These are phyloP conservation scores for Clupea harengus DNA, from an alignment of 2,113 vertebrate species.

Conservation along the genomic window DNA sequence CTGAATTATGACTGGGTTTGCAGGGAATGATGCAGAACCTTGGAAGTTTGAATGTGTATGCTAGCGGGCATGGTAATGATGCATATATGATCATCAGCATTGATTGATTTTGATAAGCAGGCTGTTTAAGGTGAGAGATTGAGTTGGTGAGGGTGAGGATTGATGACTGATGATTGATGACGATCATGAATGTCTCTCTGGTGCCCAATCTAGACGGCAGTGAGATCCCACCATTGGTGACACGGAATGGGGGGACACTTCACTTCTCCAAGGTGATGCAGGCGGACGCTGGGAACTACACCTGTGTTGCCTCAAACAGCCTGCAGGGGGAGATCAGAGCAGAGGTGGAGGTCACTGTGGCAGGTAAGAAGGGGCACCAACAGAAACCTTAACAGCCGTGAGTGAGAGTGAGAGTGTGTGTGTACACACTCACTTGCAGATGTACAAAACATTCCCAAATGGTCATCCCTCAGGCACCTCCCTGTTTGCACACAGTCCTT, in stretches of 20 bases:
- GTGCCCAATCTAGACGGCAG: conserved; percentile 70
- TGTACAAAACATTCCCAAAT: too few species aligned
- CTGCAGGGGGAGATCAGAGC: conserved; percentile 82
- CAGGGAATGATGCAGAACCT: neutral
- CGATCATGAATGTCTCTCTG: neutral
- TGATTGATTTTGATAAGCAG: too few species aligned
- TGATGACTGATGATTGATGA: neutral
- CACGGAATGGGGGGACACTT: conserved; percentile 71
- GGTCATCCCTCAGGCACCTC: too few species aligned
- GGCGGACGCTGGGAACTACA: conserved; percentile 79
- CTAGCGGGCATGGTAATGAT: neutral
- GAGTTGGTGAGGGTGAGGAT: neutral
- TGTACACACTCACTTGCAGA: neutral
- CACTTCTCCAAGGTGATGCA: conserved; percentile 78
- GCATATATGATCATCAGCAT: neutral
- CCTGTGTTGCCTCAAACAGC: conserved; percentile 79
- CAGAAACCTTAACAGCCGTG: neutral
- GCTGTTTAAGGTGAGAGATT: too few species aligned
- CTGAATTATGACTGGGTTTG: neutral
- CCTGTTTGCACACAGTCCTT: too few species aligned
- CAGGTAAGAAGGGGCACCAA: conserved; percentile 69
- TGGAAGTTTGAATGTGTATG: neutral
- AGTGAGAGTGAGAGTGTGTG: neutral
- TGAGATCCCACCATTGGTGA: conserved; percentile 72
- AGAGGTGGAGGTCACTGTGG: conserved; percentile 80